Conservation (phyloP, 2,797 vertebrate species). For the Cyclura pinguis region DNA sequence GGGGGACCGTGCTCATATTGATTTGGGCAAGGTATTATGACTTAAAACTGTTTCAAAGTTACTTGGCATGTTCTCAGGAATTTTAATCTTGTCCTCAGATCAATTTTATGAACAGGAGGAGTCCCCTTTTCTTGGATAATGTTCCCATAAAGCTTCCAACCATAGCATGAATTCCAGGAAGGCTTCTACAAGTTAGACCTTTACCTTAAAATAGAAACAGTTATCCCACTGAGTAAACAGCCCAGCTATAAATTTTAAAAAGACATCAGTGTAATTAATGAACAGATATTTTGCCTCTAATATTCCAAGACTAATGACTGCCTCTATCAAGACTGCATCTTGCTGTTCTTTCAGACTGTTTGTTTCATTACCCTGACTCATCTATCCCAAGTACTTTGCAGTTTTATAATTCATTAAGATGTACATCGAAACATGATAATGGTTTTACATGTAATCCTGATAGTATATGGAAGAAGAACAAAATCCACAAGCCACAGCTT, state of each 20-base stretch:
- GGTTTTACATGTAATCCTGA: neutral
- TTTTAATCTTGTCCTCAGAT: neutral
- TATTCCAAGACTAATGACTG: neutral
- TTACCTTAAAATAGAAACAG: slow-evolving; percentile 23
- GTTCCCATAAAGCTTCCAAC: slow-evolving; percentile 12
- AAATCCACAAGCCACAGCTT: neutral
- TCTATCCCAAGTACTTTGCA: neutral
- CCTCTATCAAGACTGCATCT: neutral
- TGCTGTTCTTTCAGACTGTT: neutral
- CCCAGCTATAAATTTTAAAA: slow-evolving; percentile 24
- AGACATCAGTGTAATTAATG: slow-evolving; percentile 26
- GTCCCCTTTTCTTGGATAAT: slow-evolving; percentile 10
- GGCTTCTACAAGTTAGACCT: slow-evolving; percentile 5
- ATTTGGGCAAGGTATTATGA: neutral
- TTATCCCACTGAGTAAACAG: slow-evolving; percentile 20
- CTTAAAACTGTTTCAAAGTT: neutral
- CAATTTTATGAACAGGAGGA: slow-evolving; percentile 10
- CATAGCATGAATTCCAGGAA: slow-evolving; percentile 28
- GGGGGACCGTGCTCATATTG: neutral
- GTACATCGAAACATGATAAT: neutral
- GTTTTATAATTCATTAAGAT: neutral
- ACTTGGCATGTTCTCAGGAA: neutral
- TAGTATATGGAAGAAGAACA: neutral
- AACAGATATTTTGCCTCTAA: neutral
- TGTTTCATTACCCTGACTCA: neutral